Evolutionary conservation across 2,113 vertebrate species (phyloP).

Genomic region (Glareola pratincola): DNA sequence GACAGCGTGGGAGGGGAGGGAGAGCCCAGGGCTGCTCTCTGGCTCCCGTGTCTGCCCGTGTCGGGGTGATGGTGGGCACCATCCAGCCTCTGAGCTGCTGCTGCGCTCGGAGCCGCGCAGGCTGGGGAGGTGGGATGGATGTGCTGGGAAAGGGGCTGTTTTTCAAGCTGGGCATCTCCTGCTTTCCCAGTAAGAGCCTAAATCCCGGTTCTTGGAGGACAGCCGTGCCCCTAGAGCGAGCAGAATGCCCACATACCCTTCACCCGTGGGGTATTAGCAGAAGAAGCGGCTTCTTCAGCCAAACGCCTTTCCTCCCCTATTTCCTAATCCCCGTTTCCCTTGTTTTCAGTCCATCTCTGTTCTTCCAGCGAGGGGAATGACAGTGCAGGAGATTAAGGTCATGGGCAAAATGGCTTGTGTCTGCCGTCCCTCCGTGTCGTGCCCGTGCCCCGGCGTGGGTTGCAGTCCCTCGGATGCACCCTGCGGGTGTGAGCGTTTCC

Average conservation of each 20-base stretch:
- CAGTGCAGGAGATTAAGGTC: not conserved
- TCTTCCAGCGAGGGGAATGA: not conserved
- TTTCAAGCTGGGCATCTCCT: not conserved
- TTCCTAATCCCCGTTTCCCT: not conserved
- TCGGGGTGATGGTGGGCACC: not conserved
- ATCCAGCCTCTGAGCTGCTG: not conserved
- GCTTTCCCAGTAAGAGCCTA: not conserved
- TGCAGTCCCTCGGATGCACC: not conserved
- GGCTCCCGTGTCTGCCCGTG: fast-evolving
- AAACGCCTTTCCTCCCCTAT: not conserved
- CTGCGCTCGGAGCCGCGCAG: fast-evolving
- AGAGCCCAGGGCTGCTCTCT: not conserved
- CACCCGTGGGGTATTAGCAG: not conserved
- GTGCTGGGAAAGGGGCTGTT: fast-evolving
- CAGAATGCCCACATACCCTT: not conserved
- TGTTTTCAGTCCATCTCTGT: not conserved
- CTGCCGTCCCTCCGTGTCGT: not conserved
- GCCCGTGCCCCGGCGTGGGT: not conserved
- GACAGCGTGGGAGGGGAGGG: fast-evolving
- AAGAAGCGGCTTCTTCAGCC: not conserved
- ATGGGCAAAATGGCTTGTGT: not conserved
- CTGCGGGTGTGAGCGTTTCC: not conserved
- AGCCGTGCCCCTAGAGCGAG: not conserved
- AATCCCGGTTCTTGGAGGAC: not conserved
- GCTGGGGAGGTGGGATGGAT: not conserved